Evolutionary conservation across 1,140 invertebrate genomes (phyloP).

Genomic region (Onthophagus taurus): DNA sequence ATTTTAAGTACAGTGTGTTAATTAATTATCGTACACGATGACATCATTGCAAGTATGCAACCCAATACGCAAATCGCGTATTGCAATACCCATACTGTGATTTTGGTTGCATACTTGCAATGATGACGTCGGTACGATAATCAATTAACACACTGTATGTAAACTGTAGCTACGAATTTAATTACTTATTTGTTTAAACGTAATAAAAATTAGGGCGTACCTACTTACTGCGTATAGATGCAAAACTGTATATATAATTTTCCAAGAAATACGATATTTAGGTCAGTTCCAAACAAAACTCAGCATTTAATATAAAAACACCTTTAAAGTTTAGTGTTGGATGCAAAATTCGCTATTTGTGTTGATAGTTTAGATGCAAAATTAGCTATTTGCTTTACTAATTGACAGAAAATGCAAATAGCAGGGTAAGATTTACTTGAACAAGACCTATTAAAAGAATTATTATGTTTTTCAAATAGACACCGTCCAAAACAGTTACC

Average conservation of each 20-base stretch:
- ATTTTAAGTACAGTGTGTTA: too few relatives aligned
- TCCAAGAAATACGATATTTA: constrained; percentile 2
- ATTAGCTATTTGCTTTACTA: not conserved
- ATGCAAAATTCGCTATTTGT: constrained; percentile 4
- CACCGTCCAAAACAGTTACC: not conserved
- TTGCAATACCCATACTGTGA: too few relatives aligned
- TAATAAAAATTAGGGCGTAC: too few relatives aligned
- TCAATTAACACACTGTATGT: too few relatives aligned
- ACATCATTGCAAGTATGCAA: too few relatives aligned
- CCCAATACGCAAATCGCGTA: too few relatives aligned
- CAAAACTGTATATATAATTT: constrained; percentile 2
- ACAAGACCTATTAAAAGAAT: not conserved
- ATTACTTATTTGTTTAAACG: too few relatives aligned
- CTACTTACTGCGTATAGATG: too few relatives aligned
- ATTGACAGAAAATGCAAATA: not conserved
- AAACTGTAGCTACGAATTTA: too few relatives aligned
- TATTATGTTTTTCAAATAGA: not conserved
- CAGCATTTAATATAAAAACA: not conserved
- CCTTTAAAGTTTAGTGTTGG: constrained; percentile 2
- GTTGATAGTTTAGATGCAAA: constrained; percentile 4
- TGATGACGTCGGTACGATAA: too few relatives aligned
- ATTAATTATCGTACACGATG: too few relatives aligned
- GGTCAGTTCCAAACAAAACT: not conserved
- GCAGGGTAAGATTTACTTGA: not conserved
- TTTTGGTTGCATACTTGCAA: too few relatives aligned